These are phyloP conservation scores for Lepus oiostolus DNA, from an alignment of 2,797 vertebrate genomes.

Conservation along the genomic window DNA sequence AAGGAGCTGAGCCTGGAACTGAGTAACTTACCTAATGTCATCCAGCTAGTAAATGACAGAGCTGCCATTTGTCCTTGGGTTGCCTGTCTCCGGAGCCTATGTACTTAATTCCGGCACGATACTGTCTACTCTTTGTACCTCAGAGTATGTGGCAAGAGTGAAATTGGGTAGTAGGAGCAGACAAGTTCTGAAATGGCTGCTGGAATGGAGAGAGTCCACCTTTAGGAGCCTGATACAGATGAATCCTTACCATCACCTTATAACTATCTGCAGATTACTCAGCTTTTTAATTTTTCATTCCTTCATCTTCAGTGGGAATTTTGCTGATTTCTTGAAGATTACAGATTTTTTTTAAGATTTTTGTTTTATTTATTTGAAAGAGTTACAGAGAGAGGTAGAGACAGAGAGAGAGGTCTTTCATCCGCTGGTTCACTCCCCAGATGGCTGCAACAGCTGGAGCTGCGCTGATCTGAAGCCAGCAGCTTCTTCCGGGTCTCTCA, in stretches of 20 bases:
- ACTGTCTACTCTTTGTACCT: not conserved
- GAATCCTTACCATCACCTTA: not conserved
- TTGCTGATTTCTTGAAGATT: not conserved
- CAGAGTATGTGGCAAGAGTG: not conserved
- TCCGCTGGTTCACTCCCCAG: too few relatives aligned
- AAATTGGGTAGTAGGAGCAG: not conserved
- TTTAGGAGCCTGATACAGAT: not conserved
- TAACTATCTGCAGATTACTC: conserved; percentile 15
- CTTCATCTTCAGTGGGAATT: not conserved
- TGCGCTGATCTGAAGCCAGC: too few relatives aligned
- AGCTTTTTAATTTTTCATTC: conserved; percentile 27
- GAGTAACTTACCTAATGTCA: not conserved
- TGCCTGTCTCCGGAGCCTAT: not conserved
- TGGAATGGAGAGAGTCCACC: not conserved
- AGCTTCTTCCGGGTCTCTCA: too few relatives aligned
- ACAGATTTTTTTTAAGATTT: not conserved
- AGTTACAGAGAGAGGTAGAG: too few relatives aligned
- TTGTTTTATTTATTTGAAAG: too few relatives aligned
- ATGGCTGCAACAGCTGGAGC: too few relatives aligned
- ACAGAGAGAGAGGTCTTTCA: too few relatives aligned
- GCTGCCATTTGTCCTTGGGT: not conserved
- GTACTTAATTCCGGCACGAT: not conserved
- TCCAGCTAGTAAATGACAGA: not conserved
- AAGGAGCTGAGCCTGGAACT: conserved; percentile 18
- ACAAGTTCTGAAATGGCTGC: not conserved